Evolutionary conservation across 2,888 invertebrate genomes (phyloP).

Genomic region (Lithophane leautieri): DNA sequence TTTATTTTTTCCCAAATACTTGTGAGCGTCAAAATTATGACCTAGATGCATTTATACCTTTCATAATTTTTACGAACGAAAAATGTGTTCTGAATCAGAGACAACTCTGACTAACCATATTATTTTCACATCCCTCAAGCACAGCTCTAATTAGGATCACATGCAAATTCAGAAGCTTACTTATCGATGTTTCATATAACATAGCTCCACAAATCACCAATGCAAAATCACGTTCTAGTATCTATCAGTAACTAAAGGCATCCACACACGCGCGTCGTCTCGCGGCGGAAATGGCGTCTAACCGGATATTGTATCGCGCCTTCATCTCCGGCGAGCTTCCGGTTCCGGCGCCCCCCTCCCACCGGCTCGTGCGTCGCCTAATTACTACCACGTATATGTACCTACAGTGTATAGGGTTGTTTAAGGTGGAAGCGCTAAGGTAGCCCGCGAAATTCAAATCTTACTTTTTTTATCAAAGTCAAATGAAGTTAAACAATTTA

Average conservation of each 20-base stretch:
- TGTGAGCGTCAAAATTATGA: background rate
- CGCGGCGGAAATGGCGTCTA: slow-evolving; percentile 90
- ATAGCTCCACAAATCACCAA: slow-evolving; percentile 65
- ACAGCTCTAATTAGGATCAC: background rate
- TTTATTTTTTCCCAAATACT: background rate
- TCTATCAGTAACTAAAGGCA: slow-evolving; percentile 74
- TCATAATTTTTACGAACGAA: background rate
- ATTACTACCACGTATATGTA: slow-evolving; percentile 80
- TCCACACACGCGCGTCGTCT: slow-evolving; percentile 85
- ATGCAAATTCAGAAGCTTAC: background rate
- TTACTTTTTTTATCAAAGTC: background rate
- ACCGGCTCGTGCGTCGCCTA: slow-evolving; percentile 84
- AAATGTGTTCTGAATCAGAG: background rate
- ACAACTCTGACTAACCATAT: background rate
- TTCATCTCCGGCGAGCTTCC: slow-evolving; percentile 90
- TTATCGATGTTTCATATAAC: background rate
- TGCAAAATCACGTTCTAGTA: slow-evolving; percentile 70
- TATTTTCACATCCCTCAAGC: background rate
- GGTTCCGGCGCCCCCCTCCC: slow-evolving; percentile 83
- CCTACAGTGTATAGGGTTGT: slow-evolving; percentile 19
- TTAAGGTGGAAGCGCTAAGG: slow-evolving; percentile 1
- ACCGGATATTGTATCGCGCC: slow-evolving; percentile 91
- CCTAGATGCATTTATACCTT: too few relatives aligned
- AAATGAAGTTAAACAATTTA: too few relatives aligned
- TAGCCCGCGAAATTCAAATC: background rate